These are phyloP conservation scores for Trichechus manatus DNA, from an alignment of 2,113 vertebrate species.

Conservation along the genomic window DNA sequence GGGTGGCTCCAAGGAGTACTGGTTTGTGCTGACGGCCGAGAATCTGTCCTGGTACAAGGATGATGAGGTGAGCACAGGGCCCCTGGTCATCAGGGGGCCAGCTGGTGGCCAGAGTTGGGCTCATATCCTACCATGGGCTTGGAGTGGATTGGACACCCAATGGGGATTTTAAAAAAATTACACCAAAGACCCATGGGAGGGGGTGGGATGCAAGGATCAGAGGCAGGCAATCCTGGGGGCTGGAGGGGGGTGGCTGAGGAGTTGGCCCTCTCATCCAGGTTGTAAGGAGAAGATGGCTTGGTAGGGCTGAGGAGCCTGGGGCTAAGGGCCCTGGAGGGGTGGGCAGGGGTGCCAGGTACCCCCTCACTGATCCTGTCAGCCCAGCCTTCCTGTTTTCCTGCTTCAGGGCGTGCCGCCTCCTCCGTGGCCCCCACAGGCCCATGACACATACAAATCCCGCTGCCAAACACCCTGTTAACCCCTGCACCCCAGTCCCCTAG, in stretches of 20 bases:
- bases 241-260: background rate
- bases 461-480: constrained; percentile 78
- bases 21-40: constrained; percentile 98
- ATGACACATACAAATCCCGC: constrained; percentile 76
- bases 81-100: background rate
- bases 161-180: background rate
- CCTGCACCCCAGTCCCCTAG: constrained; percentile 61
- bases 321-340: background rate
- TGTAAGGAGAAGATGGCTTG: background rate
- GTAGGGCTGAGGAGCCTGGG: background rate
- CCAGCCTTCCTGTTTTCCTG: constrained; percentile 78
- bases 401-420: constrained; percentile 74
- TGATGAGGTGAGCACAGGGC: constrained; percentile 93
- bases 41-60: constrained; percentile 99
- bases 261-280: background rate
- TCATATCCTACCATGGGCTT: background rate
- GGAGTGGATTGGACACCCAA: background rate
- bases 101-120: background rate
- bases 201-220: background rate
- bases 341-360: background rate
- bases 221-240: background rate
- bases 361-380: background rate
- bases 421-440: constrained; percentile 70
- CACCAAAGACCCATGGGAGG: background rate
- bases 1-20: constrained; percentile 98